A percentile compares a stretch with the other conserved stretches of the same genome.
Evolutionary conservation across 1,140 invertebrate species (phyloP).

Genomic region (Rhagoletis zephyria): DNA sequence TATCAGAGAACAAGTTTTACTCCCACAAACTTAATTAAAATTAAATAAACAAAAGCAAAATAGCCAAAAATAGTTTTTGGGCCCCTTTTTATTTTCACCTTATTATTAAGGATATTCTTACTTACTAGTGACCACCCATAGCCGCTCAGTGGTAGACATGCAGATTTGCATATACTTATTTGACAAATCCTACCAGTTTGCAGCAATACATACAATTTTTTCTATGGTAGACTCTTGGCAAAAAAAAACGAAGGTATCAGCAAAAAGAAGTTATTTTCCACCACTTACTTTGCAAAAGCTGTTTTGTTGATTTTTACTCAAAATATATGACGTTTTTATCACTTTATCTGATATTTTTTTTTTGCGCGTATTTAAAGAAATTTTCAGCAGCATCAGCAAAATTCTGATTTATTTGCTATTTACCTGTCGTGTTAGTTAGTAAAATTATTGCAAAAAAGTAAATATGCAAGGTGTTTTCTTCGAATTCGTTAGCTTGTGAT

Average conservation of each 20-base stretch:
- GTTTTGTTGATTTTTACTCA: not conserved
- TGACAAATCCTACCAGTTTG: no score
- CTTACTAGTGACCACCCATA: conserved; percentile 1
- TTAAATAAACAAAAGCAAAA: no score
- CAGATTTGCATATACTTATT: not conserved
- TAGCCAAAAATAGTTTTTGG: no score
- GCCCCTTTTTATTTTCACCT: not conserved
- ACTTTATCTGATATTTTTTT: not conserved
- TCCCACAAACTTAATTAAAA: no score
- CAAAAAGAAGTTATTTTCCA: not conserved
- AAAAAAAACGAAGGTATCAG: not conserved
- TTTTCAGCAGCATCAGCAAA: not conserved
- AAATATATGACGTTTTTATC: not conserved
- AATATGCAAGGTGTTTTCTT: no score
- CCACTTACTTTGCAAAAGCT: not conserved
- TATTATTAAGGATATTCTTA: not conserved
- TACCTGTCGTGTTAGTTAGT: no score
- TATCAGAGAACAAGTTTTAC: no score
- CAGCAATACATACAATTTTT: no score
- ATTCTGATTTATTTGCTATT: no score
- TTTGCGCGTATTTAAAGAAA: not conserved
- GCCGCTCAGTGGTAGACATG: not conserved
- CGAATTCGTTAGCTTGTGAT: no score
- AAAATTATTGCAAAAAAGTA: no score
- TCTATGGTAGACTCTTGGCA: not conserved